phyloP scores from a whole-genome alignment of 2,888 invertebrate species.

The Scaptomyza cyrtandrae region DNA sequence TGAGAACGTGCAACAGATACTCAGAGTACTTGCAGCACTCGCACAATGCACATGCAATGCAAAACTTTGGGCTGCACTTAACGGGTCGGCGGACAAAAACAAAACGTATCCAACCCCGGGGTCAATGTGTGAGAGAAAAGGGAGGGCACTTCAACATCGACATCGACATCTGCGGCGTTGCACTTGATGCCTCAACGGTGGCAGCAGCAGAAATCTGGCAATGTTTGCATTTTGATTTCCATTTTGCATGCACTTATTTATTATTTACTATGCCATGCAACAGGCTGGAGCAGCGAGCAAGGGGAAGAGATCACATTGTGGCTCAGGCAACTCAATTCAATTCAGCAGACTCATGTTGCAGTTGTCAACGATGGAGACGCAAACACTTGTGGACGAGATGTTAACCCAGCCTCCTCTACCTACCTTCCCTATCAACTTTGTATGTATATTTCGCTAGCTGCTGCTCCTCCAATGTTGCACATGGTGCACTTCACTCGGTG shows the following conservation, averaged over 20 bases:
- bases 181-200: conserved; percentile 51
- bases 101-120: conserved; percentile 35
- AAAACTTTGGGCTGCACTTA: conserved; percentile 67
- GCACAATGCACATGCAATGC: conserved; percentile 59
- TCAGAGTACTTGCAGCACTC: conserved; percentile 17
- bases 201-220: conserved; percentile 65
- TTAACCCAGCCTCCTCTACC: conserved; percentile 4
- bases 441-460: conserved; percentile 21
- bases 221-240: conserved; percentile 76
- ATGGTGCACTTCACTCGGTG: conserved; percentile 73
- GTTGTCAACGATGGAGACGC: conserved; percentile 71
- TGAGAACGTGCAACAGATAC: conserved; percentile 78
- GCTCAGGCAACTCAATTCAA: conserved; percentile 68
- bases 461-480: conserved; percentile 45
- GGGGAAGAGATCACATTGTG: conserved; percentile 20
- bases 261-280: conserved; percentile 69
- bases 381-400: conserved; percentile 63
- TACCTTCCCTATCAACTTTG: neutral
- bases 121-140: conserved; percentile 14
- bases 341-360: conserved; percentile 74
- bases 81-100: conserved; percentile 70
- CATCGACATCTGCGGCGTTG: conserved; percentile 33
- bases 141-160: conserved; percentile 39
- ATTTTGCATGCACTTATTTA: conserved; percentile 77
- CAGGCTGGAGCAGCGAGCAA: conserved; percentile 6